Evolutionary conservation across 2,888 invertebrate species (phyloP).

Genomic region (Dicyrtomina minuta): DNA sequence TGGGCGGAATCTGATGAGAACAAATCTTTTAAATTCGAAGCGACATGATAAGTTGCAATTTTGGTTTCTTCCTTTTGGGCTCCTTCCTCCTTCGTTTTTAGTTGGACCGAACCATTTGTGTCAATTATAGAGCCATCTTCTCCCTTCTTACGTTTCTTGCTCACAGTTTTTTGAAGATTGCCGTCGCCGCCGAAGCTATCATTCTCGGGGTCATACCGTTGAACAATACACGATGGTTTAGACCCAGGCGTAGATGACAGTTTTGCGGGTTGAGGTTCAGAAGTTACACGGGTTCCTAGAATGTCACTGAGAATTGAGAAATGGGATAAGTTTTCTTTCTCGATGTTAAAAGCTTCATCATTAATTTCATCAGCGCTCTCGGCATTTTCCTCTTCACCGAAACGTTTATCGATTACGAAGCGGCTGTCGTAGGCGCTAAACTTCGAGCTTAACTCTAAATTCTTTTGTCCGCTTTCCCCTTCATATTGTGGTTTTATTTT

Average conservation of each 20-base stretch:
- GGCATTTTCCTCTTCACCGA: constrained; percentile 36
- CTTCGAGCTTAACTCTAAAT: constrained; percentile 46
- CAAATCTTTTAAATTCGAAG: constrained; percentile 45
- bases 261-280: background rate
- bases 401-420: constrained; percentile 50
- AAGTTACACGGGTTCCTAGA: constrained; percentile 34
- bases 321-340: constrained; percentile 34
- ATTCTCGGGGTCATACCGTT: constrained; percentile 40
- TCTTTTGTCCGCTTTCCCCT: constrained; percentile 43
- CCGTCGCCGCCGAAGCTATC: constrained; percentile 9
- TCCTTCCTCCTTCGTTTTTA: constrained; percentile 3
- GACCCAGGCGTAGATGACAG: background rate
- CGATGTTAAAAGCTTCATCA: constrained; percentile 13
- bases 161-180: background rate
- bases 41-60: constrained; percentile 42
- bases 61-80: constrained; percentile 4
- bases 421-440: constrained; percentile 44
- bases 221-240: constrained; percentile 34
- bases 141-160: constrained; percentile 10
- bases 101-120: constrained; percentile 5
- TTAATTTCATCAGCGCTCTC: constrained; percentile 8
- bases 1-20: constrained; percentile 27
- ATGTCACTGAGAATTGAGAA: constrained; percentile 44
- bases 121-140: constrained; percentile 5
- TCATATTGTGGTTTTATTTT: constrained; percentile 47